Evolutionary conservation across 2,797 vertebrate genomes (phyloP), one percentile per base, ranked within the genome.

Genomic region (Myotis planiceps): DNA sequence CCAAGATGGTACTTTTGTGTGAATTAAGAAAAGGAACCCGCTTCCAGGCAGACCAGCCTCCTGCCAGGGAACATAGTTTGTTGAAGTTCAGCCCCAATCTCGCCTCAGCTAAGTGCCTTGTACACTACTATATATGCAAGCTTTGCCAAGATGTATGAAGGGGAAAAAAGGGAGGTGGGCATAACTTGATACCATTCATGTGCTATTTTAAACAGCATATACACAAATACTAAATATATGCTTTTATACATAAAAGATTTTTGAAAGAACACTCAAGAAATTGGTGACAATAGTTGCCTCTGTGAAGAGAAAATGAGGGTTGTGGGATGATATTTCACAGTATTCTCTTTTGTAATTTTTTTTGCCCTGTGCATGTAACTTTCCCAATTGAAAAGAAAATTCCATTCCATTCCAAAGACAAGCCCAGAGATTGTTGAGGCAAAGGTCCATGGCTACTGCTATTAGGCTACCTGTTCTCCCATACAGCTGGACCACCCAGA

Each of bases 211-310:
- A 96, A 95, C 18, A 71, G 16, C 65, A 83, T 58, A 88, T 53
- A 86, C 5, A 80, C 32, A 96, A 91, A 86, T 49, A 84, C 23
- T 78, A 58, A 97, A 91, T 92, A 94, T 78, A 74, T 84, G 55
- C 42, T 89, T 94, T 85, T 63, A 92, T 89, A 32, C 21, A 89
- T 81, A 86, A 92, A 94, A 96, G 78, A 53, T 82, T 97, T 96
- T 79, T 91, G 51, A 29, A 75, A 90, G 79, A 92, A 85, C 34
- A 80, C 18, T 88, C 60, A 66, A 90, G 85, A 95, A 95, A 88
- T 51, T 71, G 29, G n/a, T 94, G 76, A 97, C n/a, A 94, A 47
- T 75, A 68, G 37, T 58, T 96, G 74, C 55, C 71, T 81, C 80
- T 92, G 21, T 58, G n/a, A 32, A 97, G 9, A 84, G 32, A 32